These are phyloP conservation scores for Trinorchestia longiramus DNA, from an alignment of 1,140 invertebrate species.

Conservation along the genomic window DNA sequence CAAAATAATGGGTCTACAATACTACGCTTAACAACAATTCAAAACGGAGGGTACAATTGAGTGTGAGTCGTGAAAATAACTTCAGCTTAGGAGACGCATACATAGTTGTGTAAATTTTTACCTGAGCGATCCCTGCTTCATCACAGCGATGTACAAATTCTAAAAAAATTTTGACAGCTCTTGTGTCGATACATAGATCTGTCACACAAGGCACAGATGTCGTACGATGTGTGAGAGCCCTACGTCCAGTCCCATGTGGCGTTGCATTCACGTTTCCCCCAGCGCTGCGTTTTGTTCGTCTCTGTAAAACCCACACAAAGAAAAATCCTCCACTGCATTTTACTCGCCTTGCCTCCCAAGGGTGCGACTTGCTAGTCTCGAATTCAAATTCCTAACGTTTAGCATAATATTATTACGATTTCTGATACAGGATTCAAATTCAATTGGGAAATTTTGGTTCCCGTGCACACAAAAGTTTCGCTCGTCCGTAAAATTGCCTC, in stretches of 20 bases:
- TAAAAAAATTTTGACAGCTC: too few species aligned
- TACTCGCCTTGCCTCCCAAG: background rate
- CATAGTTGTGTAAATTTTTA: too few species aligned
- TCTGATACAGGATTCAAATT: conserved; percentile 48
- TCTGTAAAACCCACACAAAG: background rate
- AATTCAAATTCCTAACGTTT: conserved; percentile 47
- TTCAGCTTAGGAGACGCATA: too few species aligned
- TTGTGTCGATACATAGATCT: too few species aligned
- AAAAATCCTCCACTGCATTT: background rate
- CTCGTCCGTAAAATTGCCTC: conserved; percentile 44
- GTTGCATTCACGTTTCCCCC: background rate
- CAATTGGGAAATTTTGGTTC: conserved; percentile 31
- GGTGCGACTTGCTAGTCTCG: conserved; percentile 33
- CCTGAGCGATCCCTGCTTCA: too few species aligned
- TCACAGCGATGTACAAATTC: too few species aligned
- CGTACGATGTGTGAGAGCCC: background rate
- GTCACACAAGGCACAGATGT: background rate
- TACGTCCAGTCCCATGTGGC: background rate
- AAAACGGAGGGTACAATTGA: too few species aligned
- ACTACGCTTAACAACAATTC: too few species aligned
- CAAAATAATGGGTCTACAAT: too few species aligned
- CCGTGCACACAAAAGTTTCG: background rate
- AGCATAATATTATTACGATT: conserved; percentile 54
- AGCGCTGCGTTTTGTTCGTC: background rate
- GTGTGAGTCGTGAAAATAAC: too few species aligned